Evolutionary conservation across 2,113 vertebrate genomes (phyloP), one percentile per base, ranked within the genome.

Genomic region (Psittacara wagleri): DNA sequence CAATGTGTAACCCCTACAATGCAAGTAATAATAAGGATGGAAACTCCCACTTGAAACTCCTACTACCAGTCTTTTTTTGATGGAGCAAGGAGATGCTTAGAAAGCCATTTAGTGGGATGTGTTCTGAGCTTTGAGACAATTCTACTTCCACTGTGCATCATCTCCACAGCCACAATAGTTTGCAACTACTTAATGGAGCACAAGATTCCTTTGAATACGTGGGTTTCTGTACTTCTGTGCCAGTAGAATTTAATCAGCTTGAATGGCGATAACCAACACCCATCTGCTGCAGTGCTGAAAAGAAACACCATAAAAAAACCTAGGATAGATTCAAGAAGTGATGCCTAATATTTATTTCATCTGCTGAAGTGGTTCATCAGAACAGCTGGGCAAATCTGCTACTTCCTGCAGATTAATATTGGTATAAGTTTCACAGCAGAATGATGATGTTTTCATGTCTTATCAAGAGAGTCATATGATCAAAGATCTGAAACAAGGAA

Each of bases 1-100:
- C 33, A 9, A 6, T 19, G 51, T 59, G 64, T 64, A 92, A 84
- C 57, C 69, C 46, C 84, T 72, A 83, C 25, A 85, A 52, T 79
- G 54, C 52, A 96, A 48, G 70, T 62, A 86, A 72, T 76, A 85
- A 76, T 66, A 76, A 83, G 63, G 46, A 57, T 80, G 39, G 62
- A 66, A 82, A 73, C 63, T 93, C 78, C 88, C 78, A 64, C 92
- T 78, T 75, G 61, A 51, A 91, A 89, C 74, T 94, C 83, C 81
- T 79, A 67, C 88, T 81, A 79, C 73, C 33, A 52, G 54, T 92
- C 83, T 83, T 88, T 51, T 75, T 48, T 33, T 55, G 43, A 85
- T 73, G 62, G 70, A n/a, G 39, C 43, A 85, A 87, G 57, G 51
- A 51, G 52, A 85, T 61, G 67, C 44, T 93, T 87, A 91, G 68